These are phyloP conservation scores for Marmota monax DNA, from an alignment of 2,113 vertebrate genomes.

Conservation along the genomic window DNA sequence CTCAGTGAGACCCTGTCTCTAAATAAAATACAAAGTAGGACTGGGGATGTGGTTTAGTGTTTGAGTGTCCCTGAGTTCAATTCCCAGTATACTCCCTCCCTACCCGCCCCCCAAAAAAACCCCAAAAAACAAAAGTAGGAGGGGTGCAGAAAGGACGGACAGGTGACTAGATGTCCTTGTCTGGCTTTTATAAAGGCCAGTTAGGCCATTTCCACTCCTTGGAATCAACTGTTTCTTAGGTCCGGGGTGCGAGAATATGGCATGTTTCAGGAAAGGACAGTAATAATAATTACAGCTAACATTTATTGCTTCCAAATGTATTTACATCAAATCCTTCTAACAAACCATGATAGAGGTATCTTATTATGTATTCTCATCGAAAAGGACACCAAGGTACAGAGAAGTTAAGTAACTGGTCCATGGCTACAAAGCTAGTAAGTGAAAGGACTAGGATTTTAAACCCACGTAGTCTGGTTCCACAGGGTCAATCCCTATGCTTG, in stretches of 20 bases:
- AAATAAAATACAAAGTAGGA: no score
- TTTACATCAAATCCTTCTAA: not conserved
- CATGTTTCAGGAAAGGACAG: conserved; percentile 21
- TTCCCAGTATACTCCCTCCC: no score
- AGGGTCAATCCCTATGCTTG: not conserved
- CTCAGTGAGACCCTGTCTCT: no score
- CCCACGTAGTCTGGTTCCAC: not conserved
- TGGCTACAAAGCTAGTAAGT: not conserved
- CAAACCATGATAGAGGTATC: not conserved
- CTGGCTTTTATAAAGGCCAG: not conserved
- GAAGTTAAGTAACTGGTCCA: not conserved
- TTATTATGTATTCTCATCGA: not conserved
- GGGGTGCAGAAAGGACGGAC: not conserved
- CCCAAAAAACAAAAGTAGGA: no score
- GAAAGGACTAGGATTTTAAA: not conserved
- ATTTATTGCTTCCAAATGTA: not conserved
- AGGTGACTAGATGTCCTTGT: not conserved
- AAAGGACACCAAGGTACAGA: not conserved
- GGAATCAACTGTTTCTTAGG: not conserved
- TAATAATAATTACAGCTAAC: not conserved
- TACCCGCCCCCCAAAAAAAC: no score
- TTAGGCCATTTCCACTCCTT: not conserved
- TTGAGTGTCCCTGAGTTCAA: no score
- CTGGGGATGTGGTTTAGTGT: no score
- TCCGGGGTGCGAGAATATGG: not conserved